A percentile compares a stretch with the other conserved stretches of the same genome.
These are phyloP conservation scores for Crypturellus undulatus DNA, from an alignment of 2,113 vertebrate species.

Conservation along the genomic window DNA sequence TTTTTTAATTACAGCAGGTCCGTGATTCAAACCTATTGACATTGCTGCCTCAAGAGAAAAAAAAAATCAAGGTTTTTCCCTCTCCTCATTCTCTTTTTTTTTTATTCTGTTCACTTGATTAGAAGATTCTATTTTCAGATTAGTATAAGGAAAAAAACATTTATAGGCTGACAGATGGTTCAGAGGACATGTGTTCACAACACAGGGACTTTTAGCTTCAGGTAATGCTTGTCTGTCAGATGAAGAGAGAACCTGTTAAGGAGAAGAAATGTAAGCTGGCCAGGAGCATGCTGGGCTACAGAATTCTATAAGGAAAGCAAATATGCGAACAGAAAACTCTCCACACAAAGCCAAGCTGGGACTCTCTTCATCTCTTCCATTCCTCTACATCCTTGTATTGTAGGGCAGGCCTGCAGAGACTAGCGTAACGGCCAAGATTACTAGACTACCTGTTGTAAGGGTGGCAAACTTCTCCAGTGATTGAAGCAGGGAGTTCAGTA, in stretches of 20 bases:
- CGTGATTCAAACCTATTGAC: slow-evolving; percentile 76
- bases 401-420: neutral
- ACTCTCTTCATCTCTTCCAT: neutral
- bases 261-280: neutral
- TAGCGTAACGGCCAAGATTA: neutral
- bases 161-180: neutral
- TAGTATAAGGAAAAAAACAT: neutral
- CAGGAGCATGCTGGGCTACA: neutral
- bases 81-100: neutral
- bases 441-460: neutral
- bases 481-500: neutral
- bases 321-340: neutral
- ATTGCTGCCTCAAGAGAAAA: slow-evolving; percentile 48
- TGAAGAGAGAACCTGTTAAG: neutral
- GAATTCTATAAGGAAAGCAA: neutral
- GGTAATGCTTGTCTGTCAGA: neutral
- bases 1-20: slow-evolving; percentile 78
- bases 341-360: neutral
- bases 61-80: slow-evolving; percentile 5
- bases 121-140: neutral
- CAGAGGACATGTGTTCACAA: neutral
- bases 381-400: neutral
- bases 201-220: neutral
- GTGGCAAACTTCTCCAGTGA: neutral
- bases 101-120: neutral